phyloP scores from a whole-genome alignment of 1,140 invertebrate genomes.

The Drosophila setifemur region DNA sequence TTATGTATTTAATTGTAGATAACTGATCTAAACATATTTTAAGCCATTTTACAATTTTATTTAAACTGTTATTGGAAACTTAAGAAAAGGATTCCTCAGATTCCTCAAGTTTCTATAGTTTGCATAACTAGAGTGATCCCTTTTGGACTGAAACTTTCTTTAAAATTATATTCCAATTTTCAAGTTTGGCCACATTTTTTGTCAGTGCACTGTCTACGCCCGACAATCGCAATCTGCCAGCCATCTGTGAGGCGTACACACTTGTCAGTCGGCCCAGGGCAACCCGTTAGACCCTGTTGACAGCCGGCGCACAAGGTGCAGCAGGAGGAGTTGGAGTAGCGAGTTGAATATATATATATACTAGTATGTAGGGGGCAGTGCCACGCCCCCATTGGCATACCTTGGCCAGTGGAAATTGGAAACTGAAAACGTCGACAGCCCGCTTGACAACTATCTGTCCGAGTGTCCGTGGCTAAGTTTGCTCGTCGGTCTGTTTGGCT shows the following conservation, averaged over 20 bases:
- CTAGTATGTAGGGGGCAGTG: background rate
- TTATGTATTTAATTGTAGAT: too few species aligned
- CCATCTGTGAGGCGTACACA: conserved; percentile 76
- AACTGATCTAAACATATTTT: too few species aligned
- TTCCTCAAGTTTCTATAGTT: too few species aligned
- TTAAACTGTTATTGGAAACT: too few species aligned
- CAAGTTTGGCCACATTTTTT: background rate
- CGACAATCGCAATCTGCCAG: conserved; percentile 48
- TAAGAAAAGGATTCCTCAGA: too few species aligned
- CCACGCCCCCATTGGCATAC: conserved; percentile 28
- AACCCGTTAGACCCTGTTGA: conserved; percentile 73
- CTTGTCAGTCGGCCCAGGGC: conserved; percentile 62
- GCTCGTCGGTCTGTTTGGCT: conserved; percentile 61
- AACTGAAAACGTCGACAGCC: conserved; percentile 19
- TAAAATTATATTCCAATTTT: background rate
- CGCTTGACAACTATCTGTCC: conserved; percentile 51
- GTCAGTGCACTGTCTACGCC: background rate
- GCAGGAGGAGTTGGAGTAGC: background rate
- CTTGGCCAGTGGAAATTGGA: background rate
- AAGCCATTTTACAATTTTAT: too few species aligned
- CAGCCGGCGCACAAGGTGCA: conserved; percentile 60
- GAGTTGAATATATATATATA: background rate
- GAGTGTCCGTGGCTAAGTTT: conserved; percentile 9
- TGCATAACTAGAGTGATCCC: too few species aligned
- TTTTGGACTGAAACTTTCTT: background rate